Evolutionary conservation across 2,888 invertebrate genomes (phyloP), one percentile per base, ranked within the genome.

Genomic region (Nasonia oneida): DNA sequence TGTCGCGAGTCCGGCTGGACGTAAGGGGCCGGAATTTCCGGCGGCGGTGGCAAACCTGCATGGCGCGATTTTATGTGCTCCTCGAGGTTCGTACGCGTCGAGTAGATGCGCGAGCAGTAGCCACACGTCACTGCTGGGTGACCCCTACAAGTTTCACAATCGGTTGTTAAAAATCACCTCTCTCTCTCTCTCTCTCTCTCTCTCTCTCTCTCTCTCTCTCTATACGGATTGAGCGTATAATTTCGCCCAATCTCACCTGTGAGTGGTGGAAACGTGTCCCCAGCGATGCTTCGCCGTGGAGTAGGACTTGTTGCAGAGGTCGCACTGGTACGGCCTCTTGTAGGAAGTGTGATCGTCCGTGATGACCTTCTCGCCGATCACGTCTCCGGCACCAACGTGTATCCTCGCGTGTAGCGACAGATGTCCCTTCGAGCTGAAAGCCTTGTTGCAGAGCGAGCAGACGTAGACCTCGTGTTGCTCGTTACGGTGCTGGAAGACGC

Each of bases 231-330:
- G 12, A 37, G 37, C 37, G 42, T 12, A 10, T 12, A 1, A 47
- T 12, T 12, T 57, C 18, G 1, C 0, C 6, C 15, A 1, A 4
- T 3, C 83, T 78, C 83, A 93, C 93, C 93, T 90, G 87, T 94
- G 94, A 39, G 92, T 92, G 3, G 94, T 93, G 12, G 94, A 94
- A 10, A 94, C 94, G 85, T 94, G 94, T 57, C 94, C 94, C 94
- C 94, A 94, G 71, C 94, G 91, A 89, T 94, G 94, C 87, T 94
- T 94, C 0, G 94, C 94, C 10, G 94, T 93, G 5, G 94, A 94
- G 88, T 94, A 94, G 29, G 94, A 93, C 88, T 94, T 94, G 88
- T 93, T 93, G 88, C 94, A 94, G 15, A 94, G 91, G 89, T 94
- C 94, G 87, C 94, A 94, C 74, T 93, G 93, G 87, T 93, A 94